Base-by-base conservation (phyloP, 2,797 vertebrate genomes). In the Lagocephalus sceleratus region DNA sequence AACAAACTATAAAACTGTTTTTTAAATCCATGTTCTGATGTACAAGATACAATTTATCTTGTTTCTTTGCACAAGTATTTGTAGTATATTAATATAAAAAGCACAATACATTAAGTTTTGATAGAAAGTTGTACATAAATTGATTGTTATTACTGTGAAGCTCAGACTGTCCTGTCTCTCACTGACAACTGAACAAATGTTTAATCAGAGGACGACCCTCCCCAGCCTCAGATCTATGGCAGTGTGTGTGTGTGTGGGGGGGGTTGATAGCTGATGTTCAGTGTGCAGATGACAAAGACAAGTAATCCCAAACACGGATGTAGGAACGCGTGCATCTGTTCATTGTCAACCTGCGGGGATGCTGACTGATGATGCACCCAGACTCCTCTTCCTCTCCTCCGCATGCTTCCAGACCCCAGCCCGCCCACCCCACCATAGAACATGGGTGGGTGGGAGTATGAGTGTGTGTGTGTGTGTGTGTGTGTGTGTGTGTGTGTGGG, bases 331-430 rank as follows among this genome's bases (percentile, higher is more conserved):
- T 60, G 56, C 73, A 77, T 83, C 72, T 85, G 83, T 77, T 87
- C 75, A 60, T 79, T 80, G 79, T 86, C 83, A 78, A 81, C 79
- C 76, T 75, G 73, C 67, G 60, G 71, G 71, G 76, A 77, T 74
- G 70, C 73, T 85, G 84, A 88, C 64, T 81, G 81, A 87, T 87
- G 83, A 84, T 74, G 73, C 61, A 69, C 75, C 75, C 74, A n/a
- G 70, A 77, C 68, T 73, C 50, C 59, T 62, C 41, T 45, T 44
- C 46, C 32, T 39, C 60, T 75, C 46, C 39, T 61, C 60, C 51
- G 14, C 54, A 64, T 59, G 56, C 20, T 47, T 60, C 65, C 68
- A 63, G 55, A 48, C 26, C n/a, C 57, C 23, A 52, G 53, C 56
- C 20, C 19, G 26, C 17, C 20, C 43, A 16, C 49, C 29, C 25